Percentiles rank a stretch among this genome's conserved stretches.
Conservation (phyloP, 2,113 vertebrate species). For the Riparia riparia region DNA sequence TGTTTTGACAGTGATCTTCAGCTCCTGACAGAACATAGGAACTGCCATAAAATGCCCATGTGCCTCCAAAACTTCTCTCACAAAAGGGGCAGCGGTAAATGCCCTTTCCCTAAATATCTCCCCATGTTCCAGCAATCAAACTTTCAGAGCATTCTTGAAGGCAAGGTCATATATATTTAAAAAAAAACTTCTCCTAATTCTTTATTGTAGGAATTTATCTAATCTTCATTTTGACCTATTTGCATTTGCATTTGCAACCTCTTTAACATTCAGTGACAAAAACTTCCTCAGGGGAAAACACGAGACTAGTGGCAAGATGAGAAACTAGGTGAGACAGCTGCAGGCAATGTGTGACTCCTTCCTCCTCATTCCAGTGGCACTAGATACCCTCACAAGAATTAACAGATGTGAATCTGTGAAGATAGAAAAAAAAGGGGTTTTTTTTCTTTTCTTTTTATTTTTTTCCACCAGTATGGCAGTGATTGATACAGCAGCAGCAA, state of each 20-base stretch:
- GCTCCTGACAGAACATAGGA: not conserved
- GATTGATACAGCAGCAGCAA: slow-evolving; percentile 10
- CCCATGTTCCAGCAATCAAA: not conserved
- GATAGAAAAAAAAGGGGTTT: not conserved
- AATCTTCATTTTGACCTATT: not conserved
- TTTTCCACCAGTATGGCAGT: not conserved
- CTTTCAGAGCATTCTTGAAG: not conserved
- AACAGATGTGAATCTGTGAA: not conserved
- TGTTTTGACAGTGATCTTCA: not conserved
- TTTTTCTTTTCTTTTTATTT: no score
- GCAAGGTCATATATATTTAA: not conserved
- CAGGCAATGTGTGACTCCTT: not conserved
- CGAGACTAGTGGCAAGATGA: not conserved
- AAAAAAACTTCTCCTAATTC: not conserved
- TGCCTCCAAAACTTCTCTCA: not conserved
- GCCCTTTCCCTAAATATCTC: not conserved
- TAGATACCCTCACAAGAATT: not conserved
- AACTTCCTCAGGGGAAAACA: not conserved
- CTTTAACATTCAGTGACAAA: not conserved
- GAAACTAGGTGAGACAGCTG: not conserved
- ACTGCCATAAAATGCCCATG: not conserved
- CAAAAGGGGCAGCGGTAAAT: not conserved
- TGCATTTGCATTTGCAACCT: not conserved
- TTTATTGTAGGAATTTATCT: not conserved
- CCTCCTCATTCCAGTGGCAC: not conserved